Base-by-base conservation (phyloP, 2,797 vertebrate genomes). In the Myotis pilosus region DNA sequence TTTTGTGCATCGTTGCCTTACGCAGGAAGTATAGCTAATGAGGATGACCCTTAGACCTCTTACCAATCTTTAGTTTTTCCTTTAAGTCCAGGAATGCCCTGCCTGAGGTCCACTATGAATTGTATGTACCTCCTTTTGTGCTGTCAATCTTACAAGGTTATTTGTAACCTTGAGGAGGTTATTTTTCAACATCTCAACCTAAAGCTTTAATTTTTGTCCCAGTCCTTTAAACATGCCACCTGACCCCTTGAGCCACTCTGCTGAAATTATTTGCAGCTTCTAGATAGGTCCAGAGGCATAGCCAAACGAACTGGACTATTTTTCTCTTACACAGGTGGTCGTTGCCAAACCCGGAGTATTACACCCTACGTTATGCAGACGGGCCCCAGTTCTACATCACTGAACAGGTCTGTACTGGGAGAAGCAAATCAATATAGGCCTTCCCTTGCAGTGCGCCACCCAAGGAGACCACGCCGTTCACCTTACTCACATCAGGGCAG, bases 311-410 rank as follows among this genome's bases (percentile, higher is more conserved):
- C 72, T 80, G 8, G 20, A 5, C n/a, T 30, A 1, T 83, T 87
- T 74, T 68, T 93, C 66, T 95, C 38, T 79, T 28, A 22, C 25
- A 1, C 93, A 99, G 99, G 94, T 99, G 99, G 99, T 99, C 99
- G 0, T 95, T 99, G 97, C 99, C 99, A 10, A 99, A 99, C 94
- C 99, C 99, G 0, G 99, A 99, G 92, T 99, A 99, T 98, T 99
- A 99, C 96, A 99, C 99, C 0, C 98, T 99, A 84, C 99, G 99
- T 25, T 99, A 99, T 0, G 99, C 99, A 6, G 99, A 99, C 0
- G 99, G 99, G 12, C 99, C 99, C 68, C 99, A 99, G 98, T 99
- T 99, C 82, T 99, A 99, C 95, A 99, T 99, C 98, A 99, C 99
- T 0, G 99, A 99, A 92, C 99, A 99, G 99, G 99, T 99, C 41